These are phyloP conservation scores for Pemphigus obesinymphae DNA, from an alignment of 1,140 invertebrate genomes.

Conservation along the genomic window DNA sequence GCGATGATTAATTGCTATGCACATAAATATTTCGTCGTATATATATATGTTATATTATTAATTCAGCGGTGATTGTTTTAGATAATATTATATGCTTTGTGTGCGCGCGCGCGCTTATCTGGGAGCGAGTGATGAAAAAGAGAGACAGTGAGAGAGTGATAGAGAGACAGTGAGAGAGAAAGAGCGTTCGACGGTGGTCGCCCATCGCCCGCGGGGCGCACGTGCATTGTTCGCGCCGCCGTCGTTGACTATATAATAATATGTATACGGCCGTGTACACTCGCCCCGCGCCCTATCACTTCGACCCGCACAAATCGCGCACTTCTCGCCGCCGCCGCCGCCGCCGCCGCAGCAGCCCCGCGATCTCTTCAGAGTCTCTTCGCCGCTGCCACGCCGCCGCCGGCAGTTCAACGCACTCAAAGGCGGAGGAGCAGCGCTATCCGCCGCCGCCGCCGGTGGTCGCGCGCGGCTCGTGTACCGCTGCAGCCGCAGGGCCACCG, in stretches of 20 bases:
- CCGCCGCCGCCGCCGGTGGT: neutral
- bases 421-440: neutral
- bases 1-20: neutral
- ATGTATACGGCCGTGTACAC: neutral
- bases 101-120: neutral
- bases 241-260: neutral
- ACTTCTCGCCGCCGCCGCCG: neutral
- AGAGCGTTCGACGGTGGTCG: neutral
- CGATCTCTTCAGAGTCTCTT: neutral
- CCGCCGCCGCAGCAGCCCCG: too few relatives aligned
- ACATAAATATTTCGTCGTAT: neutral
- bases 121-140: too few relatives aligned
- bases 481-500: neutral
- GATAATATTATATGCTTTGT: neutral
- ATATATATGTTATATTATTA: neutral
- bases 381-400: neutral
- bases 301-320: too few relatives aligned
- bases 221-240: slow-evolving; percentile 6
- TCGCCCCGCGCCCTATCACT: neutral
- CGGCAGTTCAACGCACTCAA: slow-evolving; percentile 18
- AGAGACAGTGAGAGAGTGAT: too few relatives aligned
- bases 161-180: too few relatives aligned
- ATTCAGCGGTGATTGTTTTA: slow-evolving; percentile 1
- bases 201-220: slow-evolving; percentile 11
- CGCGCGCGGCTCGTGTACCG: too few relatives aligned